Conservation (phyloP, 2,888 invertebrate species). For the Drosophila sordidula region DNA sequence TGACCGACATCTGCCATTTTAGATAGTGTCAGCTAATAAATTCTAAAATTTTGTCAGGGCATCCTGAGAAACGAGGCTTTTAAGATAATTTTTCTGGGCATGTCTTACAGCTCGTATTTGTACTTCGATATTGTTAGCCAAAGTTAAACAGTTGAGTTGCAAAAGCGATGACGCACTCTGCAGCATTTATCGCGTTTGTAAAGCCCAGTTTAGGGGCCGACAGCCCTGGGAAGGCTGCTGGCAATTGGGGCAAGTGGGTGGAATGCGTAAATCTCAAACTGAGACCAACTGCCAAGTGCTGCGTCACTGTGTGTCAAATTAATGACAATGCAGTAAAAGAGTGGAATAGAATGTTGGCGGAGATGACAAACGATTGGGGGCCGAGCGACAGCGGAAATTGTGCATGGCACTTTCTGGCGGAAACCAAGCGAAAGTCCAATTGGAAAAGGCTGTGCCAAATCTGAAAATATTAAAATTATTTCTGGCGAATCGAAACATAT, state of each 20-base stretch:
- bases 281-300: conserved; percentile 39
- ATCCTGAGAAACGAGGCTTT: background rate
- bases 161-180: conserved; percentile 14
- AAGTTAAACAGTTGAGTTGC: background rate
- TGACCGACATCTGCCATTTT: too few species aligned
- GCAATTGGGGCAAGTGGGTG: conserved; percentile 1
- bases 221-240: background rate
- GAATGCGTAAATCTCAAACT: conserved; percentile 13
- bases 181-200: conserved; percentile 13
- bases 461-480: conserved; percentile 33
- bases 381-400: conserved; percentile 20
- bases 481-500: conserved; percentile 29
- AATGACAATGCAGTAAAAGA: conserved; percentile 59
- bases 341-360: conserved; percentile 1
- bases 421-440: conserved; percentile 7
- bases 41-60: too few species aligned
- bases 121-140: background rate
- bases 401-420: conserved; percentile 3
- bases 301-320: conserved; percentile 65
- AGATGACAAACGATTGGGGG: conserved; percentile 28
- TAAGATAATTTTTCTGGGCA: background rate
- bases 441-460: conserved; percentile 12
- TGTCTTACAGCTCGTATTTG: background rate
- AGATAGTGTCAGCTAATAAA: too few species aligned
- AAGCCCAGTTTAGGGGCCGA: background rate